Evolutionary conservation across 2,113 vertebrate species (phyloP).

Genomic region (Athene cunicularia): DNA sequence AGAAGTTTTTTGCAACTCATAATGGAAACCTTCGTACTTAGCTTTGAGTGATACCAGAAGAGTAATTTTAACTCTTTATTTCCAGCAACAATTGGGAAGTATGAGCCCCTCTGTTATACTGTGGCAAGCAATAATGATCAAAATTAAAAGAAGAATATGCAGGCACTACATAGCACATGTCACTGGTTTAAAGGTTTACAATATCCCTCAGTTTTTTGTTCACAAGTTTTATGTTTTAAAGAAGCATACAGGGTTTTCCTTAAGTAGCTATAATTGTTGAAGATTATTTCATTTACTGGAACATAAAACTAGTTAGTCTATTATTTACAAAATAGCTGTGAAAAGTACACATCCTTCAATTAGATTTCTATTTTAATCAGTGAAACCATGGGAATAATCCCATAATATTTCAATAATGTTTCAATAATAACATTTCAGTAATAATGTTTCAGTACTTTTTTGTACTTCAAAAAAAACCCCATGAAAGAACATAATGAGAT

Average conservation of each 20-base stretch:
- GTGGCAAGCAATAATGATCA: not conserved
- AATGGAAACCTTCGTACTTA: conserved; percentile 31
- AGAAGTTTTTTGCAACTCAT: conserved; percentile 23
- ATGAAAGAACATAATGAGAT: not conserved
- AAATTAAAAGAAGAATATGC: not conserved
- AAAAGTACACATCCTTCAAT: not conserved
- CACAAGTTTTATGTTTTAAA: not conserved
- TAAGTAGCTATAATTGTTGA: not conserved
- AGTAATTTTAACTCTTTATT: conserved; percentile 24
- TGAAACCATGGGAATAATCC: not conserved
- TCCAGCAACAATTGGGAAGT: not conserved
- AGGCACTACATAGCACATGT: not conserved
- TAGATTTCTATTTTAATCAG: not conserved
- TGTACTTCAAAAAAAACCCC: not conserved
- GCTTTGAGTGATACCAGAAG: not conserved
- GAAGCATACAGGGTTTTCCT: not conserved
- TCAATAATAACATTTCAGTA: not conserved
- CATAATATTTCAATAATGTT: not conserved
- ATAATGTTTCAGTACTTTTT: not conserved
- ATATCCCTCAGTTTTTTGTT: not conserved
- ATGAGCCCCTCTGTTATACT: not conserved
- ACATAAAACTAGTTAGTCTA: not conserved
- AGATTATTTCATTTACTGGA: not conserved
- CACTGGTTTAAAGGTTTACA: not conserved
- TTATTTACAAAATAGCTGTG: not conserved